A percentile compares a stretch with the other conserved stretches of the same genome.
These are phyloP conservation scores for Bimastos eiseni DNA, from an alignment of 2,888 invertebrate species.

Conservation along the genomic window DNA sequence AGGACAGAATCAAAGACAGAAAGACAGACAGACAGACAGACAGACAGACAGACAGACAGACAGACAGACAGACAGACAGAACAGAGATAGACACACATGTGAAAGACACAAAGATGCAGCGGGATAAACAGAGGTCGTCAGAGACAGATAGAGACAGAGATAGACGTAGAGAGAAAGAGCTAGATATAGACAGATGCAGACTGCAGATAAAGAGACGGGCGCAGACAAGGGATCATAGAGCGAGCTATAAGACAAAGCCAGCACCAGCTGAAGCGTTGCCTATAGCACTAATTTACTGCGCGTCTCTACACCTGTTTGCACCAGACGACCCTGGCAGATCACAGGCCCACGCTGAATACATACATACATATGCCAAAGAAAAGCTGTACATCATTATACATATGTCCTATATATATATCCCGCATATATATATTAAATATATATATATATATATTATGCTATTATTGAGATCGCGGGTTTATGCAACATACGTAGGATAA, in stretches of 20 bases:
- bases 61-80: background rate
- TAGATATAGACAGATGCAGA: background rate
- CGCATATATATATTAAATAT: background rate
- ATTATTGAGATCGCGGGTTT: no score
- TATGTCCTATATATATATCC: background rate
- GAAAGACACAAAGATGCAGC: background rate
- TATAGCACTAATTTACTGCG: background rate
- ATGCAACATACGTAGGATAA: no score
- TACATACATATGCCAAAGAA: background rate
- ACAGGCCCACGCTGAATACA: background rate
- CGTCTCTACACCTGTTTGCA: background rate
- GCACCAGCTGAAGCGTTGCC: background rate
- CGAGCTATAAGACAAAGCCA: background rate
- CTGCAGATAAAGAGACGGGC: background rate
- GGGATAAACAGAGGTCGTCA: background rate
- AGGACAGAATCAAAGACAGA: background rate
- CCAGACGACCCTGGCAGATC: background rate
- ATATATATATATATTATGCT: background rate
- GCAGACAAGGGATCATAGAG: background rate
- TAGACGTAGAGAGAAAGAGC: background rate
- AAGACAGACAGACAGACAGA: background rate
- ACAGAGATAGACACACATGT: background rate
- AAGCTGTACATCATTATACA: background rate
- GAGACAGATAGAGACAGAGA: background rate
- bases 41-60: no score